Conservation (phyloP, 2,888 invertebrate genomes). For the Omphaloscelis lunosa region DNA sequence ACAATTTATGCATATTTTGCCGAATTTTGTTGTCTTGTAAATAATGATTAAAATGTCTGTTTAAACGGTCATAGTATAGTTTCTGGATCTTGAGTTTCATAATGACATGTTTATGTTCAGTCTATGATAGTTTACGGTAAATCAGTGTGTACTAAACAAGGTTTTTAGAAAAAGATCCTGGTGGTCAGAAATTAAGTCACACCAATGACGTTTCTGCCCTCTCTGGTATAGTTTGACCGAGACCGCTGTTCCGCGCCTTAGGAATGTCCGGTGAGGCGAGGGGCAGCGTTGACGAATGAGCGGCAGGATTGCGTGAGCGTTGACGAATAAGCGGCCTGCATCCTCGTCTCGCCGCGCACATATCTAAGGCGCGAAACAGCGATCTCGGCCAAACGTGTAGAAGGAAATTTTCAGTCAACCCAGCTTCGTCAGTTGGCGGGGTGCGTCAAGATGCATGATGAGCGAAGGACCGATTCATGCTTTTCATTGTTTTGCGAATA, state of each 20-base stretch:
- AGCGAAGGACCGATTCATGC: background rate
- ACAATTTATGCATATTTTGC: background rate
- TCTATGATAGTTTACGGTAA: background rate
- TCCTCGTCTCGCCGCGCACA: no score
- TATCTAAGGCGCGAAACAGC: no score
- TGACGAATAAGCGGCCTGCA: no score
- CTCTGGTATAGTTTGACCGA: background rate
- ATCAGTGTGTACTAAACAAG: background rate
- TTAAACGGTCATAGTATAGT: background rate
- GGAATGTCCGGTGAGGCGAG: no score
- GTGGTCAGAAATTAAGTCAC: background rate
- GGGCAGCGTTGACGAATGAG: no score
- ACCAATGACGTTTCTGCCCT: background rate
- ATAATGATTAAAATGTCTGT: background rate
- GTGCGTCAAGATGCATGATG: no score
- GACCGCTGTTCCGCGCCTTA: no score
- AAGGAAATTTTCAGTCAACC: background rate
- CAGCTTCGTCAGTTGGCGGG: background rate
- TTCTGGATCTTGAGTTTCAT: background rate
- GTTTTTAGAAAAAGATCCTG: background rate
- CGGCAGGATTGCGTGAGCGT: no score
- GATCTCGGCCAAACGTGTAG: no score
- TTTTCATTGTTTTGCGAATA: background rate
- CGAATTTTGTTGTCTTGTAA: background rate
- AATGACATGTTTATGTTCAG: background rate